These are phyloP conservation scores for Neofelis nebulosa DNA, from an alignment of 2,113 vertebrate species.

Conservation along the genomic window DNA sequence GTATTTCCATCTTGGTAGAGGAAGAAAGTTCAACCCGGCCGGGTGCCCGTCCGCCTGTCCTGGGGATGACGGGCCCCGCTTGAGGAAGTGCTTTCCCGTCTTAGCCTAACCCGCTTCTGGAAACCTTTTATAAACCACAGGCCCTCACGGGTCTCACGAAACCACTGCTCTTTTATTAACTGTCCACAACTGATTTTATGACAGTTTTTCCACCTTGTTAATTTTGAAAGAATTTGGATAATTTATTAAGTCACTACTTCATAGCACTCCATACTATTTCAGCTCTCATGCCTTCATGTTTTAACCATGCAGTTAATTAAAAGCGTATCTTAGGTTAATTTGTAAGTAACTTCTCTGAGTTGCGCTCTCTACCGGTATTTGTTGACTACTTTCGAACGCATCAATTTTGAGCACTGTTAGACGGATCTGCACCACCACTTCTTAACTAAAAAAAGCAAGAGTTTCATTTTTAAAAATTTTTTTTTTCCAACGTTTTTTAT, in stretches of 20 bases:
- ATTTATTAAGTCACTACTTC: neutral
- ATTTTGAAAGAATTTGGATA: slow-evolving; percentile 20
- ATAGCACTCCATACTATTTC: neutral
- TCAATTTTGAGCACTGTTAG: neutral
- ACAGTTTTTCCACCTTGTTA: neutral
- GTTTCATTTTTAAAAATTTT: slow-evolving; percentile 17
- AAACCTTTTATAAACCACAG: neutral
- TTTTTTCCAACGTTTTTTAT: no score
- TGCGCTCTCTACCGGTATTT: neutral
- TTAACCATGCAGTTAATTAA: neutral
- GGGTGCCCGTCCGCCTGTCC: rapidly evolving
- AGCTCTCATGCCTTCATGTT: neutral
- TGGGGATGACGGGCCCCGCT: rapidly evolving
- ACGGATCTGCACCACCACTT: neutral
- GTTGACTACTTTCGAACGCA: neutral
- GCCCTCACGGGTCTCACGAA: neutral
- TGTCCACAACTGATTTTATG: neutral
- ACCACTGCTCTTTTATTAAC: neutral
- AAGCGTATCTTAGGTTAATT: slow-evolving; percentile 27
- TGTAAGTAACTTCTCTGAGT: neutral
- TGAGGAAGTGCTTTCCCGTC: neutral
- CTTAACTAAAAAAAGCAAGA: neutral
- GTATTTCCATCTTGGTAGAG: neutral
- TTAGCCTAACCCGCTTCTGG: neutral
- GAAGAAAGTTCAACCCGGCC: neutral